Conservation (phyloP, 1,140 invertebrate species). For the Pogonomyrmex californicus region DNA sequence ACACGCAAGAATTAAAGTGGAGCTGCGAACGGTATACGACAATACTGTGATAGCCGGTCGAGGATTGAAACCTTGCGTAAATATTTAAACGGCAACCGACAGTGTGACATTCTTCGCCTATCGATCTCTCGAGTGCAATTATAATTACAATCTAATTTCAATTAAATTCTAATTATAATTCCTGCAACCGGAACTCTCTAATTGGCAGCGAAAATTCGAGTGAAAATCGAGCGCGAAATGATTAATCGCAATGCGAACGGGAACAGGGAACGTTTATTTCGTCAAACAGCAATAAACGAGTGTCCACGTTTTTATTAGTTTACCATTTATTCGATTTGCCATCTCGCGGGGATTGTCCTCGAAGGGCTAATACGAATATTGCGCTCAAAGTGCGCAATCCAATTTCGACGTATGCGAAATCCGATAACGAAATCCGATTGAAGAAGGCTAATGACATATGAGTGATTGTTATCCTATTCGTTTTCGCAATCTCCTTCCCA, state of each 20-base stretch:
- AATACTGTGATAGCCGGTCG: not conserved
- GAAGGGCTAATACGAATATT: slow-evolving; percentile 14
- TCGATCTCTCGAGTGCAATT: not conserved
- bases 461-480: not conserved
- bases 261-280: slow-evolving; percentile 9
- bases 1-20: not conserved
- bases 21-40: not conserved
- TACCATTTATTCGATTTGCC: not conserved
- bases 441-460: not conserved
- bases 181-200: not conserved
- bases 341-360: slow-evolving; percentile 14
- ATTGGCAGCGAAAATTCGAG: not conserved
- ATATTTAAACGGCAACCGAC: not conserved
- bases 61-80: not conserved
- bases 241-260: not conserved
- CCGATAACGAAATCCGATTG: not conserved
- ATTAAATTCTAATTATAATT: slow-evolving; percentile 39
- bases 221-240: not conserved
- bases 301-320: not conserved
- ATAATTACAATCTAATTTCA: slow-evolving; percentile 40
- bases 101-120: not conserved
- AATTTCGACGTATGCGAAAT: not conserved
- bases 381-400: slow-evolving; percentile 6
- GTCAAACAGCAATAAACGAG: not conserved
- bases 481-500: not conserved